Base-by-base conservation (phyloP, 2,888 invertebrate genomes). In the Xestobium rufovillosum region DNA sequence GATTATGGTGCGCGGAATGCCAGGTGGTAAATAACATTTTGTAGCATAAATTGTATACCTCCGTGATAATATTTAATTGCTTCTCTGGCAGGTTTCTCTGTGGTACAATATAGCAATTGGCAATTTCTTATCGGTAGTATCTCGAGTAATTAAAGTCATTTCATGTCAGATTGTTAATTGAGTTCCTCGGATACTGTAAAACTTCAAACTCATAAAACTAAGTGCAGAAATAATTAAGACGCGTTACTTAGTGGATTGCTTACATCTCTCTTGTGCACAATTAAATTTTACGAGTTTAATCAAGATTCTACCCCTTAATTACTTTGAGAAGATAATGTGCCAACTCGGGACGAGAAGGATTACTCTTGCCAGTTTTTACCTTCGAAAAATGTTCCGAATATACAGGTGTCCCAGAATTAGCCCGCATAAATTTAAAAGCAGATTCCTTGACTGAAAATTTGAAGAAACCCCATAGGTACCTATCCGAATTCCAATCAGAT, bases 171-270 rank as follows among this genome's bases (percentile, higher is more conserved):
- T 56, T 56, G 55, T 54, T 57, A 58, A 60, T 59, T 58, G 56
- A 58, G 57, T 55, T 56, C 55, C 43, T 41, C 50, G n/a, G 43
- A 37, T 42, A 54, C 48, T 53, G 50, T 59, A 55, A 58, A 59
- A 58, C 52, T 54, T 53, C n/a, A n/a, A 45, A 42, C 54, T 50
- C 59, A 53, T 58, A 56, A 59, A 59, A 53, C 52, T 53, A 55
- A 59, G 56, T 59, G 57, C 55, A 44, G 47, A 49, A 50, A 57
- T 60, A 59, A 59, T 60, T 57, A 57, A 54, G 54, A 50, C 41
- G 45, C 47, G 48, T 52, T 51, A 53, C 54, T 54, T 54, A 54
- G 48, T 40, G 31, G 45, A 50, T 48, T 50, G 44, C 39, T 31
- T 35, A 38, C 33, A 38, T 46, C 43, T 52, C 53, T 48, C 51